Evolutionary conservation across 2,888 invertebrate genomes (phyloP).

Genomic region (Drosophila multiciliata): DNA sequence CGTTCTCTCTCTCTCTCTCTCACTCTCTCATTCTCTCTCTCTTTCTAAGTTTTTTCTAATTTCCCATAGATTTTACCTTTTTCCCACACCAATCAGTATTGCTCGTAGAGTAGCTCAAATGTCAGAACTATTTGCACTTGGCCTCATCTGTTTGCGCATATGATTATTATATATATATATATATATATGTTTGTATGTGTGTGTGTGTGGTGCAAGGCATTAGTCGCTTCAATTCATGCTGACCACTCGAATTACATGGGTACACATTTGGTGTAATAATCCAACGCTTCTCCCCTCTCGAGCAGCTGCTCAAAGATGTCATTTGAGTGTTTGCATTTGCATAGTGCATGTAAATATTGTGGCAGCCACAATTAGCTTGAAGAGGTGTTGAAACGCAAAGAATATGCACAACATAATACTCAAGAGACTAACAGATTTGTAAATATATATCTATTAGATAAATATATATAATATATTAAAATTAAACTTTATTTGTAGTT

Average conservation of each 20-base stretch:
- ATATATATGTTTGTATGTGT: background rate
- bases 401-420: background rate
- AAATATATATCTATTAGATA: background rate
- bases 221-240: constrained; percentile 45
- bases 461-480: background rate
- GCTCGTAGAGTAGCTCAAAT: constrained; percentile 5
- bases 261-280: constrained; percentile 22
- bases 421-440: background rate
- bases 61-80: background rate
- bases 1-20: no score
- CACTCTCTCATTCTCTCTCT: background rate
- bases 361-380: constrained; percentile 8
- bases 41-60: background rate
- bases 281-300: background rate
- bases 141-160: constrained; percentile 38
- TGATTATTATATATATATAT: constrained; percentile 28
- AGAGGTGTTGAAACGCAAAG: constrained; percentile 2
- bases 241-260: constrained; percentile 61
- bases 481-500: no score
- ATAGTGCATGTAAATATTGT: constrained; percentile 57
- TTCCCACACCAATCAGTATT: constrained; percentile 49
- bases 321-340: constrained; percentile 57
- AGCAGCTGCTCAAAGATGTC: constrained; percentile 26
- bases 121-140: constrained; percentile 30
- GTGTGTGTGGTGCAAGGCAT: constrained; percentile 24